Evolutionary conservation across 2,888 invertebrate species (phyloP).

Genomic region (Ypsolopha sequella): DNA sequence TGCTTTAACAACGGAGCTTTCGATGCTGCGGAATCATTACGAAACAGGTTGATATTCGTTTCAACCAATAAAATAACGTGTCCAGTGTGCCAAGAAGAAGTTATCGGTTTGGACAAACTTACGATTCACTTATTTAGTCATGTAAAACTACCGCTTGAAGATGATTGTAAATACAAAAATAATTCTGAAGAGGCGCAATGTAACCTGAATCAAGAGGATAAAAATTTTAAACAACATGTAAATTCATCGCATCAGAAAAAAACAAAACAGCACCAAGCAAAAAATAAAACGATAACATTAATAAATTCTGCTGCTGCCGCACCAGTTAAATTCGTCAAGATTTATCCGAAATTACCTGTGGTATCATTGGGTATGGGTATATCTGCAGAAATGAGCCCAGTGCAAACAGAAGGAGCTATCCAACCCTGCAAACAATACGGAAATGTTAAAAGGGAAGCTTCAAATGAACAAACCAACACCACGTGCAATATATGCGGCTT

Average conservation of each 20-base stretch:
- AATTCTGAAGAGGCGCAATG: slow-evolving; percentile 3
- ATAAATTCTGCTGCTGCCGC: slow-evolving; percentile 25
- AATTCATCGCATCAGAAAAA: slow-evolving; percentile 1
- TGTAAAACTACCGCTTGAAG: slow-evolving; percentile 47
- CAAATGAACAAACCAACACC: slow-evolving; percentile 30
- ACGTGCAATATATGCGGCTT: slow-evolving; percentile 79
- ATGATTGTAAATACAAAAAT: slow-evolving; percentile 17
- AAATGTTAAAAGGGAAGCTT: slow-evolving; percentile 31
- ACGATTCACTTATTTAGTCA: slow-evolving; percentile 88
- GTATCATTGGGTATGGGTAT: slow-evolving; percentile 47
- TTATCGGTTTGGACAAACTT: slow-evolving; percentile 83
- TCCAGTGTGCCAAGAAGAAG: slow-evolving; percentile 82
- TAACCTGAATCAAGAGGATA: not conserved
- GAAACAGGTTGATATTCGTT: slow-evolving; percentile 79
- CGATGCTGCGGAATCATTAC: slow-evolving; percentile 76
- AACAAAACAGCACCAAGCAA: slow-evolving; percentile 24
- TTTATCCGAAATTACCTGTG: slow-evolving; percentile 57
- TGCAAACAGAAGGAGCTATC: slow-evolving; percentile 12
- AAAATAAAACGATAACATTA: slow-evolving; percentile 44
- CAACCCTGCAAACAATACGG: no score
- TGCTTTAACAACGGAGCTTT: slow-evolving; percentile 80
- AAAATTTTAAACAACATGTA: slow-evolving; percentile 14
- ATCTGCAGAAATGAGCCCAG: slow-evolving; percentile 14
- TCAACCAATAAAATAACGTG: slow-evolving; percentile 82
- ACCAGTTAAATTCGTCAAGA: slow-evolving; percentile 57